Base-by-base conservation (phyloP, 1,140 invertebrate genomes). In the Drosophila hydei region DNA sequence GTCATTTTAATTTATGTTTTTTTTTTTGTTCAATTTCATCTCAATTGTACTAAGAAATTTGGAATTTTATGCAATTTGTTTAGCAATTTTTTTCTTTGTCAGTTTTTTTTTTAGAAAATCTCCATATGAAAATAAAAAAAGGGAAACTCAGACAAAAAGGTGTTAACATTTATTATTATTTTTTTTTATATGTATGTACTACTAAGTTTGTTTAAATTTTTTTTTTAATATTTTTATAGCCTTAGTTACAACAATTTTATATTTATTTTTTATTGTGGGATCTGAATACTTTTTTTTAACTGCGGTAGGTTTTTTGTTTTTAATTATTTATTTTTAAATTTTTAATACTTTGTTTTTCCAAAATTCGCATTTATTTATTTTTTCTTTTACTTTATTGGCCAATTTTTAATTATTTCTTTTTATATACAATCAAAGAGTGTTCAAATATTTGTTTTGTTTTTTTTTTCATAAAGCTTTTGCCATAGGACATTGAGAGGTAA, bases 391-490 rank as follows among this genome's bases (percentile, higher is more conserved):
- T 69, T 69, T 75, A 71, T 77, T 87, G 81, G 81, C 80, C 77
- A 85, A 85, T 77, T 74, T 51, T 85, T 73, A 55, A 42, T 71
- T n/a, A 21, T 59, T 45, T 52, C 2, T 52, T 76, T 81, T 70
- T 85, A 88, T 87, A 78, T 87, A 87, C 83, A 87, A 60, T 88
- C 77, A 62, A 77, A 74, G 75, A 63, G 67, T 52, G 65, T 60
- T 74, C 45, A 48, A 59, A 27, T 64, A 59, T 72, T 38, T 36
- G 40, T 70, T 65, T 72, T 61, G 64, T 60, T 64, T 64, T 75
- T 50, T 33, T 64, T 75, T 50, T 33, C 61, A 63, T 85, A 80
- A 85, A 87, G 80, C 81, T 85, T 87, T 76, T 74, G 75, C 79
- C 79, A 45, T 83, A 67, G 55, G 74, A 58, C 64, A 70, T 85